phyloP scores from a whole-genome alignment of 2,797 vertebrate species.

The Triplophysa bombifrons region DNA sequence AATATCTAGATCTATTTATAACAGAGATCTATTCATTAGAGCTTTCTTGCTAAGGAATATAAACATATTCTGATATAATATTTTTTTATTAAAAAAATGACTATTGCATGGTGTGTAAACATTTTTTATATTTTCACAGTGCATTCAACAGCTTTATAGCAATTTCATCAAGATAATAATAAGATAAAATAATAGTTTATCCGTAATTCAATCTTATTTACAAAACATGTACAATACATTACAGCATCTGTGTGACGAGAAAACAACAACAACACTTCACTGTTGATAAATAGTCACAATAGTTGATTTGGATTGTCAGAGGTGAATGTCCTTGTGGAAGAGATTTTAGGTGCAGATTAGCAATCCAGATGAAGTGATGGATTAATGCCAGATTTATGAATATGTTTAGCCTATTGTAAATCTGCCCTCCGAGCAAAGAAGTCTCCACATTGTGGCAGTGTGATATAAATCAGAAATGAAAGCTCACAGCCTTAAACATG shows the following conservation, averaged over 20 bases:
- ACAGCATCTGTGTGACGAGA: background rate
- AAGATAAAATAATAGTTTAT: background rate
- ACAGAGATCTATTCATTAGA: too few relatives aligned
- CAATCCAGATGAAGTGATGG: background rate
- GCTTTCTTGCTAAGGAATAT: too few relatives aligned
- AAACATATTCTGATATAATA: background rate
- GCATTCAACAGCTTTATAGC: conserved; percentile 27
- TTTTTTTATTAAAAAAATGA: conserved; percentile 28
- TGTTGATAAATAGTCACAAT: background rate
- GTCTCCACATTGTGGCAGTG: background rate
- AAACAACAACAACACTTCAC: background rate
- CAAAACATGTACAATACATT: background rate
- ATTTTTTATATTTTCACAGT: conserved; percentile 35
- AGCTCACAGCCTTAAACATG: background rate
- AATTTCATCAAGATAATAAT: background rate
- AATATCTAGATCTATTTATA: too few relatives aligned
- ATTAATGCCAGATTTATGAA: conserved; percentile 17
- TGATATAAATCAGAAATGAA: conserved; percentile 24
- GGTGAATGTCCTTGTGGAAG: conserved; percentile 3
- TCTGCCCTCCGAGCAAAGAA: conserved; percentile 8
- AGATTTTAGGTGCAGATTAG: conserved; percentile 10
- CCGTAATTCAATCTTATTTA: conserved; percentile 14
- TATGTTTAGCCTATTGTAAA: conserved; percentile 13
- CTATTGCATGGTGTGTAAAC: conserved; percentile 42
- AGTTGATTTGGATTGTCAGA: background rate